Conservation (phyloP, 53 echinoderm and acorn worm species). For the Actinopyga echinites region DNA sequence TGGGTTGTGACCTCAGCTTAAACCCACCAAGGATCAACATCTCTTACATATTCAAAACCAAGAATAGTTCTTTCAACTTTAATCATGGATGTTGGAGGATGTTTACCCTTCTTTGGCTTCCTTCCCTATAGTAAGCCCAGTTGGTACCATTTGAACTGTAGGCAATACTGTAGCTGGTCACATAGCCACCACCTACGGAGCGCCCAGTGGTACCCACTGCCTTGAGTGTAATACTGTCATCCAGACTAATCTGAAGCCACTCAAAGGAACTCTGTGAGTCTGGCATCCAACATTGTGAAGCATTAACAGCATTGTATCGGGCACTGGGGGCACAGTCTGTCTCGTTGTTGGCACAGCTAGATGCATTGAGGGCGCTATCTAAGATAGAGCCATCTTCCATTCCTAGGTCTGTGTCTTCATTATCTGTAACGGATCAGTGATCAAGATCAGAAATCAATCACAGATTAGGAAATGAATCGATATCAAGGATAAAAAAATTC, state of each 20-base stretch:
- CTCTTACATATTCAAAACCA: constrained; percentile 22
- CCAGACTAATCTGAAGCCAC: constrained; percentile 61
- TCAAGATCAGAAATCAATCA: background rate
- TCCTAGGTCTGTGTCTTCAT: constrained; percentile 70
- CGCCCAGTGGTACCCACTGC: constrained; percentile 69
- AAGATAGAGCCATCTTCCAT: constrained; percentile 59
- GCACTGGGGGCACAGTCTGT: constrained; percentile 67
- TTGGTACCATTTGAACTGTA: constrained; percentile 50
- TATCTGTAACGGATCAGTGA: constrained; percentile 22
- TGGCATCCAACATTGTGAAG: constrained; percentile 75
- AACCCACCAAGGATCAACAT: too few species aligned
- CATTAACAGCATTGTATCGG: constrained; percentile 53
- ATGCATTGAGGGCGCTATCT: constrained; percentile 59
- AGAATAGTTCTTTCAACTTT: constrained; percentile 63
- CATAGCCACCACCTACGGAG: constrained; percentile 49
- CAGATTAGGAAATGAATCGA: too few species aligned
- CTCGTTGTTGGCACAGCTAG: constrained; percentile 47
- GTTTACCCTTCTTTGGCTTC: constrained; percentile 18
- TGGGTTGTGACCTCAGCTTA: too few species aligned
- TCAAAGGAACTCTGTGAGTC: constrained; percentile 15
- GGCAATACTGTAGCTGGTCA: constrained; percentile 57
- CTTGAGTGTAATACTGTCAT: constrained; percentile 55
- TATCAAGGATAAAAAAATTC: too few species aligned
- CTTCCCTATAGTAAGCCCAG: constrained; percentile 40
- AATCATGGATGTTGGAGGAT: constrained; percentile 38